Evolutionary conservation across 2,113 vertebrate species (phyloP), one percentile per base, ranked within the genome.

Genomic region (Erythrolamprus reginae): DNA sequence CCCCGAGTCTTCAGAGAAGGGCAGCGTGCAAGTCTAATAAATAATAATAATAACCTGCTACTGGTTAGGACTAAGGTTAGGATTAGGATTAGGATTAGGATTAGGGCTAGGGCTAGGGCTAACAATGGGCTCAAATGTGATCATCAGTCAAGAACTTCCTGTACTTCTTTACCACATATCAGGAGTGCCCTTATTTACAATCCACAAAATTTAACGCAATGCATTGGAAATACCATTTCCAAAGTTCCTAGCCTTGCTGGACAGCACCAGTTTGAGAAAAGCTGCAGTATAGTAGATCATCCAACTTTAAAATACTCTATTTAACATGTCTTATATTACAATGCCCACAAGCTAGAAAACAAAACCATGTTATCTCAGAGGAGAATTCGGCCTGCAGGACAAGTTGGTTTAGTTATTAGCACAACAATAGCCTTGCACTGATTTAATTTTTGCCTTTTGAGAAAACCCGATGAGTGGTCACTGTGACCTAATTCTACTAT

Each of bases 401-500:
- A 88, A 58, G 5, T 90, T 88, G 87, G 84, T 28, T 12, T 55
- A 61, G 53, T 38, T 45, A 88, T 84, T 85, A 86, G 87, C 87
- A 86, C 48, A 82, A 19, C 42, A 0, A 23, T 23, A 33, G 2
- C 12, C 48, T 42, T 0, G 88, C 56, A 2, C 24, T 55, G 65
- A 87, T 87, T 87, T 82, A 56, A 56, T 82, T 4, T 82, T 6
- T 77, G 48, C 26, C 48, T 86, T 70, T 86, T 38, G n/a, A 70
- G 51, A 55, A 86, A 92, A 52, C 0, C 47, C 42, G 58, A 55
- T 10, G 55, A 45, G 92, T 56, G 91, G 56, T 93, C 90, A 89
- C 90, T 23, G 42, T 89, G 91, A 90, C 8, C 0, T 84, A 10
- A 91, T 92, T 94, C 83, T 88, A 4, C 2, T n/a, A 88, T 19